phyloP scores from a whole-genome alignment of 2,888 invertebrate genomes.

The Anorthoa munda region DNA sequence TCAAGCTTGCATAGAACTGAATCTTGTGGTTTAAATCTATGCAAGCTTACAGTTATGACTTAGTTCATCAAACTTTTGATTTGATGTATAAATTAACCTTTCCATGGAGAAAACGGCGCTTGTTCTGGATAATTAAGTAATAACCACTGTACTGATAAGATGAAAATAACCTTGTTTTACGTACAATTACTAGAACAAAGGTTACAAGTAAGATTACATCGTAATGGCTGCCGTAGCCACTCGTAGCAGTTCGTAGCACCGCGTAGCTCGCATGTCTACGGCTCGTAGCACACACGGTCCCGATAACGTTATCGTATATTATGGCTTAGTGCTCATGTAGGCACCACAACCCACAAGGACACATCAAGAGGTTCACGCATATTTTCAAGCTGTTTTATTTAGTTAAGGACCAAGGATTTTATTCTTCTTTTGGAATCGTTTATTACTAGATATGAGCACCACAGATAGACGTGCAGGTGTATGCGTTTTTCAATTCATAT shows the following conservation, averaged over 20 bases:
- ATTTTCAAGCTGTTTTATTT: not conserved
- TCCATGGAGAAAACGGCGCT: not conserved
- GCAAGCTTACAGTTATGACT: not conserved
- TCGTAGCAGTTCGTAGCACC: slow-evolving; percentile 20
- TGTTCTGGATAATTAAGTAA: slow-evolving; percentile 9
- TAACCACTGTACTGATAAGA: not conserved
- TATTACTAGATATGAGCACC: not conserved
- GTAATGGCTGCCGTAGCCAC: slow-evolving; percentile 2
- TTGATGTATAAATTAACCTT: not conserved
- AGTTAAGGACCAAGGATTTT: not conserved
- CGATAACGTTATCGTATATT: slow-evolving; percentile 8
- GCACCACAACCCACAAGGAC: slow-evolving; percentile 8
- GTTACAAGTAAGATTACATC: slow-evolving; percentile 32
- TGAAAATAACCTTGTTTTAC: slow-evolving; percentile 6
- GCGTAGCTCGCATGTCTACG: slow-evolving; percentile 50
- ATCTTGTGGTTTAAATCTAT: too few relatives aligned
- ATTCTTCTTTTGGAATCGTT: not conserved
- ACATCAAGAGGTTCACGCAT: not conserved
- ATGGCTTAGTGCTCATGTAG: not conserved
- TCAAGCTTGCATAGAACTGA: not conserved
- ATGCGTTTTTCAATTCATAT: too few relatives aligned
- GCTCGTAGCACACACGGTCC: slow-evolving; percentile 39
- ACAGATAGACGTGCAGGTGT: too few relatives aligned
- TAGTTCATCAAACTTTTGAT: not conserved
- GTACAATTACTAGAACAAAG: slow-evolving; percentile 7